Percentiles rank a stretch among this genome's conserved stretches.
Evolutionary conservation across 2,888 invertebrate genomes (phyloP).

Genomic region (Poecilus cupreus): DNA sequence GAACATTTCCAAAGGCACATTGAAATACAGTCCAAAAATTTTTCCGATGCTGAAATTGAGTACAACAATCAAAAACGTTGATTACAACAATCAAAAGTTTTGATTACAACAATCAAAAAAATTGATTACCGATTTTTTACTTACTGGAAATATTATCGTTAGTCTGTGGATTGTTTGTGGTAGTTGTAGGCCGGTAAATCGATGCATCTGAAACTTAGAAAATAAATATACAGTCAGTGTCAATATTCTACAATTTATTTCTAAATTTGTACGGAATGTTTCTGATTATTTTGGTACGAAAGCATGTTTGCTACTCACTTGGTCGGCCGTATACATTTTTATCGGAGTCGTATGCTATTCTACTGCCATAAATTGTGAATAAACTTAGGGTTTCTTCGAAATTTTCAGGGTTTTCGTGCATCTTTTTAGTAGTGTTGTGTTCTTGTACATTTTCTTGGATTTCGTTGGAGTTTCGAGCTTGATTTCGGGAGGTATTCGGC

Average conservation of each 20-base stretch:
- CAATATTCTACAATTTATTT: too few relatives aligned
- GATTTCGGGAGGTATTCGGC: background rate
- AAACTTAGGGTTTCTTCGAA: background rate
- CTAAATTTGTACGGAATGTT: too few relatives aligned
- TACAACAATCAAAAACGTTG: too few relatives aligned
- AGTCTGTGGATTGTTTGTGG: background rate
- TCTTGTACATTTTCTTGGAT: background rate
- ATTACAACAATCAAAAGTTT: too few relatives aligned
- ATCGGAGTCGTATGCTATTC: background rate
- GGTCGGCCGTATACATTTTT: background rate
- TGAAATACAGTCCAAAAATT: constrained; percentile 65
- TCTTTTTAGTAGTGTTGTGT: background rate
- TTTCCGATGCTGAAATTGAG: constrained; percentile 63
- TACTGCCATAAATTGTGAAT: constrained; percentile 17
- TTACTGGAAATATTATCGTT: too few relatives aligned
- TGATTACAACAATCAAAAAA: too few relatives aligned
- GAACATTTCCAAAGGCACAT: constrained; percentile 68
- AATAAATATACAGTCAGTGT: too few relatives aligned
- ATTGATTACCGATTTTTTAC: too few relatives aligned
- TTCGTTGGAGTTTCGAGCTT: background rate
- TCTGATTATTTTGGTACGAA: too few relatives aligned
- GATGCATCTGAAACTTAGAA: constrained; percentile 37
- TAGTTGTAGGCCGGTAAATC: constrained; percentile 45
- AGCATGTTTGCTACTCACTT: background rate
- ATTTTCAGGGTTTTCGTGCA: background rate